A percentile compares a stretch with the other conserved stretches of the same genome.
These are phyloP conservation scores for Turnix velox DNA, from an alignment of 2,113 vertebrate species.

Conservation along the genomic window DNA sequence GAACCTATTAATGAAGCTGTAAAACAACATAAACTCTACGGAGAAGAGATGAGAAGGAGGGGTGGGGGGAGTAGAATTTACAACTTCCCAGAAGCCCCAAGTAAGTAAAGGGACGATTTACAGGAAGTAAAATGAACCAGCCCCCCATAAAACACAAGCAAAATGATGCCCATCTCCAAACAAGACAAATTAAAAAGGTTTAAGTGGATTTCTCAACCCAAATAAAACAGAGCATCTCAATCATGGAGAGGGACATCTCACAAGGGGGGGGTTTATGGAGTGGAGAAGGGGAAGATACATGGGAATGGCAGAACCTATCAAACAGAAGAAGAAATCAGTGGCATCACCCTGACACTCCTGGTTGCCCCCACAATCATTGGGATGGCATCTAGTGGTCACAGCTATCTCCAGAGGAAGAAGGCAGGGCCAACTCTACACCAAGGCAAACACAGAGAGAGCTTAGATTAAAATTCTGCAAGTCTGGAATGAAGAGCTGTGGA, in stretches of 20 bases:
- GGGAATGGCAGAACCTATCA: neutral
- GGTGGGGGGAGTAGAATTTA: no score
- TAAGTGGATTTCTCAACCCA: slow-evolving; percentile 48
- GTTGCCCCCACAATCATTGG: neutral
- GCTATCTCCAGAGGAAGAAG: neutral
- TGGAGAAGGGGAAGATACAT: slow-evolving; percentile 35
- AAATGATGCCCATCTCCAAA: slow-evolving; percentile 64
- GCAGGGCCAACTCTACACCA: neutral
- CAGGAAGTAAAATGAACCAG: slow-evolving; percentile 71
- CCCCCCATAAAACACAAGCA: slow-evolving; percentile 63
- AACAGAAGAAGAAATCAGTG: slow-evolving; percentile 32
- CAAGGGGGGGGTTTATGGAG: slow-evolving; percentile 20
- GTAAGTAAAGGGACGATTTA: slow-evolving; percentile 70
- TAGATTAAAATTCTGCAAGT: neutral
- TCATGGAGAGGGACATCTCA: neutral
- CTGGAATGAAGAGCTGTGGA: neutral
- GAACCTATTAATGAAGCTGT: slow-evolving; percentile 70
- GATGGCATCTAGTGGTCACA: neutral
- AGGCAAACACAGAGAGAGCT: neutral
- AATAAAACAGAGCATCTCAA: slow-evolving; percentile 51
- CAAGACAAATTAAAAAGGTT: slow-evolving; percentile 65
- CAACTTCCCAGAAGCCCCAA: slow-evolving; percentile 72
- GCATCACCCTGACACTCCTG: neutral
- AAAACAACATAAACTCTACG: slow-evolving; percentile 68
- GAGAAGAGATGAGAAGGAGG: slow-evolving; percentile 40